Base-by-base conservation (phyloP, 2,888 invertebrate species). In the Epinotia ramella region DNA sequence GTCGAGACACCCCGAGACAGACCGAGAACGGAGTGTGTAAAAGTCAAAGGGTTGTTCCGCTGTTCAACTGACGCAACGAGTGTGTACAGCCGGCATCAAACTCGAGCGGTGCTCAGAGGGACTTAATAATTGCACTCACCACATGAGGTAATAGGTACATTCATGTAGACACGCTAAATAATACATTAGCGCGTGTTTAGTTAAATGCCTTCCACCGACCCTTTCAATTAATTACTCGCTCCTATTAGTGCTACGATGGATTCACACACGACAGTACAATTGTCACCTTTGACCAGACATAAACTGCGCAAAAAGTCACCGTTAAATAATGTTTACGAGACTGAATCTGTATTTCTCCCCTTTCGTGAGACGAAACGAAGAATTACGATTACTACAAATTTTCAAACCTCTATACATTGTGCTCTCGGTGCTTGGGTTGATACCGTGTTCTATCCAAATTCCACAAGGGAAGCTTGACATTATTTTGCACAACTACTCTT, bases 391-490 rank as follows among this genome's bases (percentile, higher is more conserved):
- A 24, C 65, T 70, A 18, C 70, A 75, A 65, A 65, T 75, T 9
- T 75, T 75, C 12, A 71, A 75, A 56, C 75, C 70, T 12, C 65
- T 75, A 5, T 75, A 75, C 60, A 12, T 40, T n/a, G 9, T 75
- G n/a, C 18, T 71, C 2, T 65, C 75, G 7, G 6, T 60, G 59
- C 65, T 75, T 1, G 75, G 75, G 18, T 59, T 75, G 1, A 70
- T 75, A 46, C 75, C 75, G 2, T 44, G 60, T 24, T 65, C 75
- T 1, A 20, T 71, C 40, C 53, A 66, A 44, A 66, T 71, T 13
- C 70, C 75, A 12, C 53, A n/a, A 16, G 53, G 59, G 9, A 74
- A 69, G 9, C 20, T 12, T 20, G 57, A 59, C 12, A 60, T 53
- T 6, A 24, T 74, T 13, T 33, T 59, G 44, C 46, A 57, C 20